These are phyloP conservation scores for Fregata magnificens DNA, from an alignment of 2,113 vertebrate genomes.

Conservation along the genomic window DNA sequence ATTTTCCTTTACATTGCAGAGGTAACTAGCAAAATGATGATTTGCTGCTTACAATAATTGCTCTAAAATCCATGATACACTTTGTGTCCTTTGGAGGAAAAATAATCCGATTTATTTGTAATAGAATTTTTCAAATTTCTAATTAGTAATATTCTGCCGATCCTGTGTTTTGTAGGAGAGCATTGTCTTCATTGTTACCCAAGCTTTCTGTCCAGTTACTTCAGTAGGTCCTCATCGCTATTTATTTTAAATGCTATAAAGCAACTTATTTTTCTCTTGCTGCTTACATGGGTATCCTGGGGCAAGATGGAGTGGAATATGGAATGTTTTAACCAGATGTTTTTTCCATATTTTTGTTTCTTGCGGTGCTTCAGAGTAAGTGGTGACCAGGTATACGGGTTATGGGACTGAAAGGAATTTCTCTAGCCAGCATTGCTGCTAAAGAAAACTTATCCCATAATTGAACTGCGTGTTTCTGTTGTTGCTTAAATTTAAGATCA, in stretches of 20 bases:
- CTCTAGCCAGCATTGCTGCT: not conserved
- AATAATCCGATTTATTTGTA: not conserved
- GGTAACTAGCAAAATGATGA: not conserved
- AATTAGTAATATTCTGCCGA: not conserved
- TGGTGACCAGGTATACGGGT: not conserved
- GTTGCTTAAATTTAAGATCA: not conserved
- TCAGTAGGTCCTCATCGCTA: not conserved
- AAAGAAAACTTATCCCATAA: not conserved
- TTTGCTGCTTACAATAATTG: not conserved
- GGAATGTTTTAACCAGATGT: not conserved
- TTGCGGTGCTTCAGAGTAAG: not conserved
- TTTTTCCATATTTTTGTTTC: not conserved
- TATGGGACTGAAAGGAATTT: not conserved
- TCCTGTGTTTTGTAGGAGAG: not conserved
- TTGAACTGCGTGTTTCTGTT: not conserved
- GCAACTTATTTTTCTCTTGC: not conserved
- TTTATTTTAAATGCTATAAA: not conserved
- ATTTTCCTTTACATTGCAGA: not conserved
- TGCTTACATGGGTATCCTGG: not conserved
- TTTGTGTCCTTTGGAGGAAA: not conserved
- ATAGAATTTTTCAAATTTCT: not conserved
- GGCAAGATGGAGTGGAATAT: not conserved
- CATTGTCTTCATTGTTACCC: not conserved
- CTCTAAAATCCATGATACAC: not conserved
- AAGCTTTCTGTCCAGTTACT: not conserved